A percentile compares a stretch with the other conserved stretches of the same genome.
Evolutionary conservation across 2,797 vertebrate genomes (phyloP).

Genomic region (Emydoidea blandingii): DNA sequence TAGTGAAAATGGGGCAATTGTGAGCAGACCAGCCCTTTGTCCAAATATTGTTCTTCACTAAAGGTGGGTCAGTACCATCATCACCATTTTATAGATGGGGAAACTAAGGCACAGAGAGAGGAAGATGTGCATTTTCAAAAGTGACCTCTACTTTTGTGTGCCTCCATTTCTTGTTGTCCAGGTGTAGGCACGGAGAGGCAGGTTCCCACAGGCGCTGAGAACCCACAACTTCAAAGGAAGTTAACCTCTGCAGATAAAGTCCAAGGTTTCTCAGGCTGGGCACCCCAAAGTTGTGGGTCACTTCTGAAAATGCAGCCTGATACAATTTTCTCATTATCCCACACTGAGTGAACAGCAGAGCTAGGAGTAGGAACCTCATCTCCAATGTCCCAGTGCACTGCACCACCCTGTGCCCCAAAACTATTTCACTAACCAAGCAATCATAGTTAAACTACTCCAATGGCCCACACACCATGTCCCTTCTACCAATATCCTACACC

Average conservation of each 20-base stretch:
- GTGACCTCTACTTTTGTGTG: not conserved
- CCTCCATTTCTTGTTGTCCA: not conserved
- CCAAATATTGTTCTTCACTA: not conserved
- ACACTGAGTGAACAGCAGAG: too few species aligned
- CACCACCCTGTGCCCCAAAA: not conserved
- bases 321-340: too few species aligned
- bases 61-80: not conserved
- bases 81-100: rapidly evolving
- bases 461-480: not conserved
- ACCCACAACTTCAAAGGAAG: not conserved
- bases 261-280: too few species aligned
- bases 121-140: not conserved
- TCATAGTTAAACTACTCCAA: not conserved
- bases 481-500: not conserved
- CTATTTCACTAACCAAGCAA: not conserved
- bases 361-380: too few species aligned
- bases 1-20: not conserved
- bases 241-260: too few species aligned
- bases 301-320: too few species aligned
- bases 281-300: too few species aligned
- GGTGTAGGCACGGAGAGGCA: not conserved
- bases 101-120: not conserved
- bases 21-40: not conserved
- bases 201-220: not conserved
- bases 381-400: too few species aligned